Evolutionary conservation across 2,888 invertebrate species (phyloP), one percentile per base, ranked within the genome.

Genomic region (Salticus scenicus): DNA sequence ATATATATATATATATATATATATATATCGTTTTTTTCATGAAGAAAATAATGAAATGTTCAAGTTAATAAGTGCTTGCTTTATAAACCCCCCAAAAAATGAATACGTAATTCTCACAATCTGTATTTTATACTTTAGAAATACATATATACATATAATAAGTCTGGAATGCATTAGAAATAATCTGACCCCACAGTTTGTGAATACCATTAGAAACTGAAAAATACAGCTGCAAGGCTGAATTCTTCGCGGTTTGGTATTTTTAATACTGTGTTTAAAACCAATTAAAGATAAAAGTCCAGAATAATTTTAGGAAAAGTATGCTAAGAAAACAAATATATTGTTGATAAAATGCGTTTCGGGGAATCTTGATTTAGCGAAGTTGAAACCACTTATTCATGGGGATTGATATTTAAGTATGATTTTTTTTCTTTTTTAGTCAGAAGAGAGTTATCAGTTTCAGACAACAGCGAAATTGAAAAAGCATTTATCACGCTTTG

Each of bases 61-160:
- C 8, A n/a, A 10, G 30, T 27, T 70, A 70, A 70, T 70, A 70
- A 70, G 69, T 24, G 41, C 37, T 37, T 70, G 37, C 41, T n/a
- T 57, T 57, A 24, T 24, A 5, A 5, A 57, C 24, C 24, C 37
- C 37, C 24, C 28, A 70, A 41, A 70, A 70, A 70, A 70, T 41
- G 69, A 70, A 70, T 41, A 41, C 31, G 24, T 24, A 57, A 57
- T 57, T 57, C 24, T 17, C 47, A 17, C 47, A 2, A 1, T 57
- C 57, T 57, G 57, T 5, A 57, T 57, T 57, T 57, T n/a, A 20
- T n/a, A 5, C 24, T n/a, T 24, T 57, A 47, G 17, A n/a, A 17
- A 37, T 7, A 17, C 10, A 47, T 12, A n/a, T 5, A 17, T 12
- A 47, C 10, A 14, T 12, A 57, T 24, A 57, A 57, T 57, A 20